A percentile compares a stretch with the other conserved stretches of the same genome.
These are phyloP conservation scores for Ectobius pallidus DNA, from an alignment of 2,888 invertebrate species.

Conservation along the genomic window DNA sequence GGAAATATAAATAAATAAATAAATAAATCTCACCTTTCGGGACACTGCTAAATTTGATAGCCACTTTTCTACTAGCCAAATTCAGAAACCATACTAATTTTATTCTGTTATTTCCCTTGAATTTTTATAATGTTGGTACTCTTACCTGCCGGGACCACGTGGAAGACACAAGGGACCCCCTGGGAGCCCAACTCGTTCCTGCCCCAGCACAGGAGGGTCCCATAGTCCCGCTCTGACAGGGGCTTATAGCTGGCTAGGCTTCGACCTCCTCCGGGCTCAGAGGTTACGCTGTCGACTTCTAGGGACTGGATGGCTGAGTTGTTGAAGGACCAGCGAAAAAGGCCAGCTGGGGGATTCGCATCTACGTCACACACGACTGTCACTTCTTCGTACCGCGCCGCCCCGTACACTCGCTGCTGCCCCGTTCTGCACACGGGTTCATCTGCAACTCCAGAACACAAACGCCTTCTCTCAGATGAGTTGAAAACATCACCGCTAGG, in stretches of 20 bases:
- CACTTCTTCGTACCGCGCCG: constrained; percentile 45
- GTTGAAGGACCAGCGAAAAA: constrained; percentile 54
- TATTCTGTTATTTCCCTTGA: too few species aligned
- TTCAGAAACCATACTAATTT: too few species aligned
- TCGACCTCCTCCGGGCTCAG: constrained; percentile 49
- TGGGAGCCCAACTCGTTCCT: constrained; percentile 46
- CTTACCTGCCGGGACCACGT: constrained; percentile 47
- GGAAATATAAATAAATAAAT: too few species aligned
- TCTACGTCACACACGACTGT: constrained; percentile 50
- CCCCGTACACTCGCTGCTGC: constrained; percentile 47
- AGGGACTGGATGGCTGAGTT: constrained; percentile 47
- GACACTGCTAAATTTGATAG: too few species aligned
- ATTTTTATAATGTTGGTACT: too few species aligned
- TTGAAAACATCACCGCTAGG: too few species aligned
- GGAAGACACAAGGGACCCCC: constrained; percentile 46
- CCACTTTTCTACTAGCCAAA: too few species aligned
- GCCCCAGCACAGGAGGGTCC: constrained; percentile 47
- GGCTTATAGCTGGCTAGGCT: constrained; percentile 53
- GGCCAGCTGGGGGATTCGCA: constrained; percentile 52
- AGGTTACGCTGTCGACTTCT: constrained; percentile 46
- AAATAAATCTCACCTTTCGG: too few species aligned
- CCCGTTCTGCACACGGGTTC: constrained; percentile 45
- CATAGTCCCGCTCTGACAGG: constrained; percentile 49
- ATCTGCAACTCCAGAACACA: too few species aligned
- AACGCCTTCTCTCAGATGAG: too few species aligned